A percentile compares a stretch with the other conserved stretches of the same genome.
Conservation (phyloP, 2,113 vertebrate genomes). For the Quiscalus mexicanus region DNA sequence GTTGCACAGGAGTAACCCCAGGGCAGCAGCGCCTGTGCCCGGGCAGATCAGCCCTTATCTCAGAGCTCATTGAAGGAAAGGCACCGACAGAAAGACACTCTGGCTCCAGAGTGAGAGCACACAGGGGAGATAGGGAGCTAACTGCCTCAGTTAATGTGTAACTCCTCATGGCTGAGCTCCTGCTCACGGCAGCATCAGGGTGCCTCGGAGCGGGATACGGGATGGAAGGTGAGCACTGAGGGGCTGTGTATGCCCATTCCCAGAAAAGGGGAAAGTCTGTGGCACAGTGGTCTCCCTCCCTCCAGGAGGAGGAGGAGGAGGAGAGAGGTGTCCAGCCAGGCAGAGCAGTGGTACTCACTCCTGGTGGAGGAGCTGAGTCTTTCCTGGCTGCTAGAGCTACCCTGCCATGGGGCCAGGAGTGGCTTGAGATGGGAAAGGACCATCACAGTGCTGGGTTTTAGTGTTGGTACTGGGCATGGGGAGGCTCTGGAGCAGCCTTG, state of each 20-base stretch:
- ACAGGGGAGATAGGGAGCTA: not conserved
- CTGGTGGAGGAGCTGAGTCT: not conserved
- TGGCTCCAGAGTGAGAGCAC: not conserved
- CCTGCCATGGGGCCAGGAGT: accelerated
- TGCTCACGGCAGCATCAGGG: accelerated
- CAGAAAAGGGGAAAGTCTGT: not conserved
- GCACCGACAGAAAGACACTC: not conserved
- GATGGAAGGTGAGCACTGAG: accelerated
- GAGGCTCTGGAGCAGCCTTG: not conserved
- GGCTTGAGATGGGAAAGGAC: not conserved
- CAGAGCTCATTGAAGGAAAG: not conserved
- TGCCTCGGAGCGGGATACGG: accelerated
- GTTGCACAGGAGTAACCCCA: not conserved
- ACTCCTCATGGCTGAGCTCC: not conserved
- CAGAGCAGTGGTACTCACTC: not conserved
- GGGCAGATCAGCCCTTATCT: conserved; percentile 11
- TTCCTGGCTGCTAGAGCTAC: not conserved
- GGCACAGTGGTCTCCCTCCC: not conserved
- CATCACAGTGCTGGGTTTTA: not conserved
- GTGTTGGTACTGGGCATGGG: not conserved
- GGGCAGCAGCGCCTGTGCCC: too few relatives aligned
- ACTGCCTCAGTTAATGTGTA: conserved; percentile 15
- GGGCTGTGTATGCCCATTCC: accelerated
- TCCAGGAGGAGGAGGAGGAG: not conserved
- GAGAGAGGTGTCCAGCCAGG: not conserved